Percentiles rank a stretch among this genome's conserved stretches.
Evolutionary conservation across 2,113 vertebrate genomes (phyloP).

Genomic region (Gasterosteus nipponicus): DNA sequence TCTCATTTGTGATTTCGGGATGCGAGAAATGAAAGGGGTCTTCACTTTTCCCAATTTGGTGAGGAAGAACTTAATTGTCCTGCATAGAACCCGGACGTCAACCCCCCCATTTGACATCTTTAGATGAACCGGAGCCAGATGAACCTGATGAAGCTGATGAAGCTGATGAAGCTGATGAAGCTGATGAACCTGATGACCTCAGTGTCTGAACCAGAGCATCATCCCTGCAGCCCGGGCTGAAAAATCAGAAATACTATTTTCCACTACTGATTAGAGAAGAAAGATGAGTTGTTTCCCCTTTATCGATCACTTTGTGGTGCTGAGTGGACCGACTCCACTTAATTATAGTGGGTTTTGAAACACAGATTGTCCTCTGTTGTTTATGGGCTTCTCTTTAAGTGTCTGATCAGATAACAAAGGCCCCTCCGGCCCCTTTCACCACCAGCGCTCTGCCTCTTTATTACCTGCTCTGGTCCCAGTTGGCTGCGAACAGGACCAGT

Average conservation of each 20-base stretch:
- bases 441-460: neutral
- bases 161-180: neutral
- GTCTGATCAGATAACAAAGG: slow-evolving; percentile 12
- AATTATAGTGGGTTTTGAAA: neutral
- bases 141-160: neutral
- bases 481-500: slow-evolving; percentile 95
- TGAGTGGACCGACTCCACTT: slow-evolving; percentile 57
- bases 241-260: neutral
- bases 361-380: neutral
- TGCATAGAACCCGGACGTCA: neutral
- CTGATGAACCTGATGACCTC: neutral
- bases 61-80: neutral
- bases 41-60: neutral
- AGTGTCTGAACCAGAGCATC: too few species aligned
- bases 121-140: neutral
- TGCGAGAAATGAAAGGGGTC: neutral
- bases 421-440: neutral
- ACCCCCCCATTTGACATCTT: neutral
- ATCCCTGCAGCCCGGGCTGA: neutral
- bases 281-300: neutral
- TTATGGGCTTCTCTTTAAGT: neutral
- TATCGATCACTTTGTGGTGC: slow-evolving; percentile 36
- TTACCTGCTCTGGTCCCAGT: slow-evolving; percentile 99
- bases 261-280: neutral
- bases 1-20: neutral